Evolutionary conservation across 2,797 vertebrate species (phyloP), one percentile per base, ranked within the genome.

Genomic region (Echiichthys vipera): DNA sequence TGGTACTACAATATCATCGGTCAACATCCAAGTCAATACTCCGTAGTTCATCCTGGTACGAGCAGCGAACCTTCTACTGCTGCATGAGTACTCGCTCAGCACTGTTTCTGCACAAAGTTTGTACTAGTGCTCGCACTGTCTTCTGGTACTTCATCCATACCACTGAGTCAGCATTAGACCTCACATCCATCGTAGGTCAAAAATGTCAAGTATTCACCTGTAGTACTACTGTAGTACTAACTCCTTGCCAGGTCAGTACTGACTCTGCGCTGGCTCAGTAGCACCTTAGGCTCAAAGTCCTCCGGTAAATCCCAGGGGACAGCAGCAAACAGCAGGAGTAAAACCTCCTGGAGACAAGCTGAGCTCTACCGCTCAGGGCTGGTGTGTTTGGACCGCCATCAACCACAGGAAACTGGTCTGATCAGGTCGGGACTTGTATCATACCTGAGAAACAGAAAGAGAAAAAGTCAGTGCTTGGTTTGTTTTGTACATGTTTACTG

Each of bases 261-360:
- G 71, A 80, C 77, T 80, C 68, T 25, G 32, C 32, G 53, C 67
- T 81, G 72, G 76, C 85, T 88, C 78, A 76, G 89, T 74, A 84
- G 69, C 83, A 85, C 83, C 79, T 84, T 85, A n/a, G 87, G 88
- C 88, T 89, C 86, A 83, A 89, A 84, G 84, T 92, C 89, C 87
- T 86, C 86, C 65, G 78, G 84, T 87, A 84, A 84, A 86, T 89
- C 84, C 91, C 94, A 95, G 95, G 95, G 95, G 96, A 96, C 92
- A 99, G 97, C 97, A 99, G 98, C 97, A 98, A 97, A 95, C 94
- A 91, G 91, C 94, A 66, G 96, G 96, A 97, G 96, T 96, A 95
- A 95, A 85, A 92, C 95, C 96, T 97, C 96, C 97, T 92, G 84
- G 94, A 96, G 96, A 94, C 91, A 85, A 90, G 87, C 84, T 84